A percentile compares a stretch with the other conserved stretches of the same genome.
Evolutionary conservation across 2,797 vertebrate genomes (phyloP).

Genomic region (Phalanger gymnotis): DNA sequence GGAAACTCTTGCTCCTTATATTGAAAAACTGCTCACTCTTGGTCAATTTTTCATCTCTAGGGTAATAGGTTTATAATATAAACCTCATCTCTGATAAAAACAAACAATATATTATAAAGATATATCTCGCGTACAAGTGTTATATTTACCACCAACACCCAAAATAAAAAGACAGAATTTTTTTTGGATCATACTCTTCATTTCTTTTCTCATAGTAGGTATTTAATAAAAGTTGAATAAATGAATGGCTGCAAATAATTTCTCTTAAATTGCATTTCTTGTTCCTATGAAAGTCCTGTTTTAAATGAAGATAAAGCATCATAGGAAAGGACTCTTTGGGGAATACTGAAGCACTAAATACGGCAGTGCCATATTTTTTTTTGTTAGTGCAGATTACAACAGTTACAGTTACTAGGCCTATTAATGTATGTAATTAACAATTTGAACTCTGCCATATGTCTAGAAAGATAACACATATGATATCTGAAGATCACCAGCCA

Average conservation of each 20-base stretch:
- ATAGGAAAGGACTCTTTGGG: constrained; percentile 66
- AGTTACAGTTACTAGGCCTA: constrained; percentile 69
- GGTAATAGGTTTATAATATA: constrained; percentile 73
- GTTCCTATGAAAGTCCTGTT: constrained; percentile 45
- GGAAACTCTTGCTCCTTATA: constrained; percentile 59
- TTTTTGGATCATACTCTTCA: constrained; percentile 28
- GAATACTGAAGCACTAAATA: constrained; percentile 58
- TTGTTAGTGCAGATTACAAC: constrained; percentile 70
- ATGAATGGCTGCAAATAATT: constrained; percentile 70
- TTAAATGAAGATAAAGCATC: constrained; percentile 78
- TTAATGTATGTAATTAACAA: constrained; percentile 71
- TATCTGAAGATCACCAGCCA: constrained; percentile 54
- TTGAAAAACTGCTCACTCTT: constrained; percentile 65
- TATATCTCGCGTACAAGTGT: constrained; percentile 41
- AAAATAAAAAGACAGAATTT: constrained; percentile 34
- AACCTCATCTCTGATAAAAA: constrained; percentile 72
- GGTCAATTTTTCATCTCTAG: constrained; percentile 69
- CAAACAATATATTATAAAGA: constrained; percentile 69
- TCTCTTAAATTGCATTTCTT: constrained; percentile 65
- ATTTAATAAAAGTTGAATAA: constrained; percentile 67
- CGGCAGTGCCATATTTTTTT: constrained; percentile 63
- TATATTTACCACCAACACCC: constrained; percentile 54
- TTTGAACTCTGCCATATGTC: constrained; percentile 78
- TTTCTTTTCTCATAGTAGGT: constrained; percentile 56
- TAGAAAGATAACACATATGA: constrained; percentile 61